Evolutionary conservation across 1,140 invertebrate species (phyloP).

Genomic region (Sitodiplosis mosellana): DNA sequence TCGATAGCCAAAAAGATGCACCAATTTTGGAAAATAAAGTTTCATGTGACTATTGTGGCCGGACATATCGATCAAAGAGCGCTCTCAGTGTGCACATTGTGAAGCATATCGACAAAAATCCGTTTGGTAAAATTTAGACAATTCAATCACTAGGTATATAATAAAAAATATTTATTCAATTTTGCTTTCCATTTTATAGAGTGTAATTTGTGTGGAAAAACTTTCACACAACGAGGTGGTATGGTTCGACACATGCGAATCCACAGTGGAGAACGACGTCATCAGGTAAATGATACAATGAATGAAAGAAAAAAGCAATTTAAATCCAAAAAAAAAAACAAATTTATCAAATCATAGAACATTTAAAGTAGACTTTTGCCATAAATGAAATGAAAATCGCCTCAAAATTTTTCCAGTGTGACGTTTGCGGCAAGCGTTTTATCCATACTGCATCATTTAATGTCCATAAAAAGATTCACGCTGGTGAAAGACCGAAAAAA

Average conservation of each 20-base stretch:
- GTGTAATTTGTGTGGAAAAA: constrained; percentile 41
- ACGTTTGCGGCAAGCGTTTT: constrained; percentile 14
- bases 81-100: constrained; percentile 27
- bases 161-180: too few species aligned
- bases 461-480: constrained; percentile 31
- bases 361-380: not conserved
- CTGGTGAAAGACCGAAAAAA: constrained; percentile 28
- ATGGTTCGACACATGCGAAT: constrained; percentile 33
- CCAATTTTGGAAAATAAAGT: not conserved
- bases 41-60: constrained; percentile 30
- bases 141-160: too few species aligned
- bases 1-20: not conserved
- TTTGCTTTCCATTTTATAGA: not conserved
- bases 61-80: constrained; percentile 26
- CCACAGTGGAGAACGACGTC: constrained; percentile 51
- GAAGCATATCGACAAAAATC: constrained; percentile 31
- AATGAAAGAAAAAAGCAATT: too few species aligned
- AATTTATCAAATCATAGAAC: not conserved
- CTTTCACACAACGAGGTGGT: constrained; percentile 44
- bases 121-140: too few species aligned
- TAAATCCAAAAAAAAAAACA: not conserved
- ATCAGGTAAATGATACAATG: constrained; percentile 8
- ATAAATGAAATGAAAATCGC: not conserved
- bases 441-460: constrained; percentile 18
- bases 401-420: constrained; percentile 24